Evolutionary conservation across 2,888 invertebrate genomes (phyloP).

Genomic region (Agriopis leucophaearia): DNA sequence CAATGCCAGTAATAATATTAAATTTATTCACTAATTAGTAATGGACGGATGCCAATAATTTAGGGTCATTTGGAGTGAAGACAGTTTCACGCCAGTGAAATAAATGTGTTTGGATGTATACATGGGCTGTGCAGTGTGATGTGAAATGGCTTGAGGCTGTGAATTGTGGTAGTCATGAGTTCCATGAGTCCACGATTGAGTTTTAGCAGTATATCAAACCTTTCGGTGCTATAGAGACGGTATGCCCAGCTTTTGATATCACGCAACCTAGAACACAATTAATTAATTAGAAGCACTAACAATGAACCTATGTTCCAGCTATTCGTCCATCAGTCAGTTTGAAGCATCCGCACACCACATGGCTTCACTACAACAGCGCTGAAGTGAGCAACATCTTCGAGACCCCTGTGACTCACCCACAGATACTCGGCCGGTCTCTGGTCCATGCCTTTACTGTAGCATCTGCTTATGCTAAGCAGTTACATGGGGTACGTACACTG

Average conservation of each 20-base stretch:
- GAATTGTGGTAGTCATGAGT: too few relatives aligned
- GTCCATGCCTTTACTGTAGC: constrained; percentile 92
- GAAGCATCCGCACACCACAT: constrained; percentile 91
- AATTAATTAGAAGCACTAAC: neutral
- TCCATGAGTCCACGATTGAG: too few relatives aligned
- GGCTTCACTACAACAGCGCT: constrained; percentile 89
- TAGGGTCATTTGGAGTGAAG: too few relatives aligned
- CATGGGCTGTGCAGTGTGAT: too few relatives aligned
- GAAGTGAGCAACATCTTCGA: constrained; percentile 90
- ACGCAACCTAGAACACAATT: neutral
- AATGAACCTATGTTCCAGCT: constrained; percentile 71
- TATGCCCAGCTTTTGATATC: neutral
- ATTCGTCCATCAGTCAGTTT: constrained; percentile 74
- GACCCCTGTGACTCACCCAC: constrained; percentile 88
- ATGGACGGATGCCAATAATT: too few relatives aligned
- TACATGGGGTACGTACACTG: constrained; percentile 88
- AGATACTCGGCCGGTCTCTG: constrained; percentile 90
- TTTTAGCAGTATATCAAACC: too few relatives aligned
- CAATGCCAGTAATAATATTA: too few relatives aligned
- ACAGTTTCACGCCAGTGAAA: too few relatives aligned
- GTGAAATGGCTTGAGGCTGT: too few relatives aligned
- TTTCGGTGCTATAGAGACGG: too few relatives aligned
- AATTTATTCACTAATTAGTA: too few relatives aligned
- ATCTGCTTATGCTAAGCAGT: constrained; percentile 91
- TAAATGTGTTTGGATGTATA: too few relatives aligned